Evolutionary conservation across 2,888 invertebrate species (phyloP), one percentile per base, ranked within the genome.

Genomic region (Nymphalis urticae): DNA sequence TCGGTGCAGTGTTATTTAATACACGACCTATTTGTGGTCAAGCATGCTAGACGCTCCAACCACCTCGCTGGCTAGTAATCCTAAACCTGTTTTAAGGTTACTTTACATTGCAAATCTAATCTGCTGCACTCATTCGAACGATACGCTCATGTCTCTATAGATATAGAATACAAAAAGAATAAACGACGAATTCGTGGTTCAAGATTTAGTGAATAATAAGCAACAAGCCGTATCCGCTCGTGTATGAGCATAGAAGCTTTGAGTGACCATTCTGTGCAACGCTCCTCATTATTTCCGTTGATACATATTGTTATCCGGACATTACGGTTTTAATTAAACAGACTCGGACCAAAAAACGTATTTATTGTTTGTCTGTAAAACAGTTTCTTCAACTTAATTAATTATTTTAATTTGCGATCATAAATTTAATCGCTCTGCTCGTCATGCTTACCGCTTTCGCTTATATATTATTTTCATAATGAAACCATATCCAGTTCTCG

Each of bases 1-100:
- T 85, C 81, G 82, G 82, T 72, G 72, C 76, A 79, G 80, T 84
- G 91, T 87, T 90, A 92, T 92, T 88, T 82, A 89, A 92, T 90
- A 82, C 85, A 81, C 87, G 91, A 87, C 92, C 92, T 85, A 90
- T 89, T 92, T 92, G 92, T 81, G 92, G 92, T 91, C 82, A 85
- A 82, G 82, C 81, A 76, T 65, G 76, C 78, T 82, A 82, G 79
- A 79, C 80, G 75, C 76, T 78, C 77, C 79, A 79, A 79, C 79
- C 77, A 75, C 79, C 77, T 75, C 74, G 72, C 73, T 71, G 73
- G 76, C 75, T 68, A 66, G 75, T 76, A 73, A 75, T 77, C 69
- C 71, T 75, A 78, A 80, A 83, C 82, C 77, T 79, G 82, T 79
- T 76, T 77, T 71, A 58, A 58, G 58, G 58, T 58, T 58, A 58